These are phyloP conservation scores for Eumeta japonica DNA, from an alignment of 1,140 invertebrate species.

Conservation along the genomic window DNA sequence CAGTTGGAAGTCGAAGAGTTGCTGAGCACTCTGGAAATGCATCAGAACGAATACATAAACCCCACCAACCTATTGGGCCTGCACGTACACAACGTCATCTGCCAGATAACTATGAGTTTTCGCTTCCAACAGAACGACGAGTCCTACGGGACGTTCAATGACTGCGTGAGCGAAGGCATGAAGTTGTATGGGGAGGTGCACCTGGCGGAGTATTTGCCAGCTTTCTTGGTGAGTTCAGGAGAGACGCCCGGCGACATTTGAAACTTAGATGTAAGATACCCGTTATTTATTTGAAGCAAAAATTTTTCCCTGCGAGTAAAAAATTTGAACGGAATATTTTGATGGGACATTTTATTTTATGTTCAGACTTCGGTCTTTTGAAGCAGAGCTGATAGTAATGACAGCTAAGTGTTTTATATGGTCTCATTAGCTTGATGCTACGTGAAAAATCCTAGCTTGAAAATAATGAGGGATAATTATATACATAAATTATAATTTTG, in stretches of 20 bases:
- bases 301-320: neutral
- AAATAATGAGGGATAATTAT: too few relatives aligned
- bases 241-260: too few relatives aligned
- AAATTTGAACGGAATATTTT: too few relatives aligned
- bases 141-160: constrained; percentile 70
- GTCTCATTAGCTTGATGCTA: too few relatives aligned
- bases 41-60: constrained; percentile 60
- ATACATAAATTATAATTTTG: too few relatives aligned
- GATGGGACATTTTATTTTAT: too few relatives aligned
- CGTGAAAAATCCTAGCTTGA: too few relatives aligned
- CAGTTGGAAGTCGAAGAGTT: constrained; percentile 73
- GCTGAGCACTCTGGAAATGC: constrained; percentile 59
- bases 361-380: too few relatives aligned
- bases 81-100: constrained; percentile 83
- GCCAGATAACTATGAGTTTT: constrained; percentile 79
- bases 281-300: neutral
- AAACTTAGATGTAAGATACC: neutral
- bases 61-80: constrained; percentile 65
- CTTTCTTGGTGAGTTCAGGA: constrained; percentile 28
- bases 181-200: constrained; percentile 72
- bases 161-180: constrained; percentile 81
- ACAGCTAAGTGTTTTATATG: too few relatives aligned
- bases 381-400: too few relatives aligned
- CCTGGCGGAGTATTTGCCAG: constrained; percentile 55
- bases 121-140: constrained; percentile 72